These are phyloP conservation scores for Lota lota DNA, from an alignment of 2,113 vertebrate genomes.

Conservation along the genomic window DNA sequence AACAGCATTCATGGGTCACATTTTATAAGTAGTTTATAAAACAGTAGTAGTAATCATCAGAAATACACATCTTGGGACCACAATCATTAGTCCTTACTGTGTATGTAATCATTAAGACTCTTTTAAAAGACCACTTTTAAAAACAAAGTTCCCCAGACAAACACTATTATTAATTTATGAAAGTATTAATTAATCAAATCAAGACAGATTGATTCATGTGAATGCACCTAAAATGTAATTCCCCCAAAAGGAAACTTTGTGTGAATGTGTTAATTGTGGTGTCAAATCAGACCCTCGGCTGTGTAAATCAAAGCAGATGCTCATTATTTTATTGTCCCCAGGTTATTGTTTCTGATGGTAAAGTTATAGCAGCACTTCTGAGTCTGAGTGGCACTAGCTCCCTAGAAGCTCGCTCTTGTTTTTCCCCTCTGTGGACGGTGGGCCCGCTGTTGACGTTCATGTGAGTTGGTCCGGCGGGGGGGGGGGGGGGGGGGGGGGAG, in stretches of 20 bases:
- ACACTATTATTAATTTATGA: background rate
- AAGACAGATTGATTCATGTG: too few species aligned
- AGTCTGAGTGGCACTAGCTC: background rate
- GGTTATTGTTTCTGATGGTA: background rate
- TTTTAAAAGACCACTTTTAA: background rate
- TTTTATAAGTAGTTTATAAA: constrained; percentile 40
- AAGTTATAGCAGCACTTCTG: background rate
- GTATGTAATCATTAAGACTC: background rate
- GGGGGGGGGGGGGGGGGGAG: background rate
- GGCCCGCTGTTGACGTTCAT: background rate
- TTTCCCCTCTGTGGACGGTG: background rate
- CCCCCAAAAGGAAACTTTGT: background rate
- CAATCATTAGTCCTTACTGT: constrained; percentile 16
- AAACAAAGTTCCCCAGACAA: background rate
- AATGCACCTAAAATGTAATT: too few species aligned
- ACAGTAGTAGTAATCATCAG: constrained; percentile 25
- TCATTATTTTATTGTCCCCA: background rate
- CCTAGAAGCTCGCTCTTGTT: background rate
- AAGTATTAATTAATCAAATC: too few species aligned
- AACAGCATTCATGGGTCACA: constrained; percentile 6
- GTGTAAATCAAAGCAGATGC: background rate
- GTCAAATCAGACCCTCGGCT: background rate
- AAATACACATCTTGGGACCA: constrained; percentile 31
- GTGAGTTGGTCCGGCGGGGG: constrained; percentile 5
- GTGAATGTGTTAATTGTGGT: background rate